Evolutionary conservation across 2,797 vertebrate species (phyloP).

Genomic region (Sebastes matsubarae): DNA sequence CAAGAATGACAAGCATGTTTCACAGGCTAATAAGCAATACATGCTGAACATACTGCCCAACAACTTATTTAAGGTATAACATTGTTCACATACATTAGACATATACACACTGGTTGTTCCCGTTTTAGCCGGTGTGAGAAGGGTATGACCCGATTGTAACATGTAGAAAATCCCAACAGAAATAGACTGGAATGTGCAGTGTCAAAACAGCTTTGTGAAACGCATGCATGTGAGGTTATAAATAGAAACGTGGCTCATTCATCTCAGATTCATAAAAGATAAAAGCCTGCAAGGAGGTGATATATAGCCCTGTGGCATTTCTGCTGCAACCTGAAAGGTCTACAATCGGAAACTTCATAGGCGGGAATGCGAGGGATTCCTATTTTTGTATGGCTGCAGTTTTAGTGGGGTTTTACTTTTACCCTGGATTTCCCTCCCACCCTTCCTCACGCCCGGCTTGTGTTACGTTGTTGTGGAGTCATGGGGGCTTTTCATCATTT

Average conservation of each 20-base stretch:
- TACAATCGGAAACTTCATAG: constrained; percentile 48
- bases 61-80: neutral
- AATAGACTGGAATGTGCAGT: constrained; percentile 76
- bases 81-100: neutral
- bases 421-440: constrained; percentile 60
- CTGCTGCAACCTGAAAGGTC: constrained; percentile 54
- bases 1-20: neutral
- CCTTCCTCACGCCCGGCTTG: constrained; percentile 64
- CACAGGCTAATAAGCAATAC: neutral
- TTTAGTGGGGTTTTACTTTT: constrained; percentile 67
- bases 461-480: constrained; percentile 64
- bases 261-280: constrained; percentile 74
- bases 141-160: constrained; percentile 42
- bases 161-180: constrained; percentile 53
- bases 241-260: constrained; percentile 72
- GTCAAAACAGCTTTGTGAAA: constrained; percentile 70
- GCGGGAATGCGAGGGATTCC: constrained; percentile 60
- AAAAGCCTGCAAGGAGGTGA: constrained; percentile 60
- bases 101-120: neutral
- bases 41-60: neutral
- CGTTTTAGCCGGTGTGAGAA: constrained; percentile 20
- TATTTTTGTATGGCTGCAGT: constrained; percentile 44
- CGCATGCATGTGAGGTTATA: constrained; percentile 54
- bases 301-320: constrained; percentile 57
- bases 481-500: constrained; percentile 24